These are phyloP conservation scores for Acromyrmex charruanus DNA, from an alignment of 1,140 invertebrate genomes.

Conservation along the genomic window DNA sequence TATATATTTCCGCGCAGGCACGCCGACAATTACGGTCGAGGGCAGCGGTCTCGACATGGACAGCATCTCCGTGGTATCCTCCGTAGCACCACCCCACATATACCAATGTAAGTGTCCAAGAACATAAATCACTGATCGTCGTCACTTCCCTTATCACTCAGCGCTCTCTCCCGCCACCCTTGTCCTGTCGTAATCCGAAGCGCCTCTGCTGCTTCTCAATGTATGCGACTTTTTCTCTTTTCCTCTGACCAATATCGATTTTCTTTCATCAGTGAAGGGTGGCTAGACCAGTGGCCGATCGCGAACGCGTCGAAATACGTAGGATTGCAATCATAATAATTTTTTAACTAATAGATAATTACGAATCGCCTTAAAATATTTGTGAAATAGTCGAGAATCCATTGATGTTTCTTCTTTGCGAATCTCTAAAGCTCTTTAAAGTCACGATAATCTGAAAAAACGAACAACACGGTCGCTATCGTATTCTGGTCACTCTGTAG, in stretches of 20 bases:
- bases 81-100: conserved; percentile 91
- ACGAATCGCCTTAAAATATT: neutral
- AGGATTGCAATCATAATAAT: neutral
- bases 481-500: conserved; percentile 30
- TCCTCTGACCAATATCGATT: neutral
- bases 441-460: neutral
- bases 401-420: neutral
- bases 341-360: neutral
- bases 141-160: conserved; percentile 37
- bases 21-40: conserved; percentile 90
- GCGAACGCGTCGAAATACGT: neutral
- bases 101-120: conserved; percentile 92
- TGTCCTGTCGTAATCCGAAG: neutral
- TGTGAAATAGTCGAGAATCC: neutral
- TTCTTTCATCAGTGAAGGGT: conserved; percentile 18
- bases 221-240: conserved; percentile 39
- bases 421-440: conserved; percentile 17
- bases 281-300: conserved; percentile 1
- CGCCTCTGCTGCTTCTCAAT: conserved; percentile 36
- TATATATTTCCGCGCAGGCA: conserved; percentile 86
- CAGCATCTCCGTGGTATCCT: conserved; percentile 91
- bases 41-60: conserved; percentile 91
- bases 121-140: conserved; percentile 75
- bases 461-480: conserved; percentile 1
- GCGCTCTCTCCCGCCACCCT: conserved; percentile 7